A percentile compares a stretch with the other conserved stretches of the same genome.
phyloP scores from a whole-genome alignment of 2,888 invertebrate genomes.

The Malthinus seriepunctatus region DNA sequence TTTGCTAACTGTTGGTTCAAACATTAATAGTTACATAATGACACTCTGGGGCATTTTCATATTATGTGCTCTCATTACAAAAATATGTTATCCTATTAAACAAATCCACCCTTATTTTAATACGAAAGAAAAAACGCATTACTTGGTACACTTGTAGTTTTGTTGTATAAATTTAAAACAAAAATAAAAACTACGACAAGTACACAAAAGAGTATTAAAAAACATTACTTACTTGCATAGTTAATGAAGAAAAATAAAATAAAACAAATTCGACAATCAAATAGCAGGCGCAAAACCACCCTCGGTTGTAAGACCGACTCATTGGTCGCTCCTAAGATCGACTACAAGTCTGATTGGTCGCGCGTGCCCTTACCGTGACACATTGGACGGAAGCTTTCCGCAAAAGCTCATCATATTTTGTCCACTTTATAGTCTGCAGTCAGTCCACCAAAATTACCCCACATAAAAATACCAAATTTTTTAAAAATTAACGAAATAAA shows the following conservation, averaged over 20 bases:
- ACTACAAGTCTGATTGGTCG: constrained; percentile 45
- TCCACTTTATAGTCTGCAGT: constrained; percentile 34
- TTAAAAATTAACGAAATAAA: no score
- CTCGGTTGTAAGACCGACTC: constrained; percentile 31
- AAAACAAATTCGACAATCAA: constrained; percentile 7
- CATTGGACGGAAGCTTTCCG: constrained; percentile 37
- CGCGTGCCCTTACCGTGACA: constrained; percentile 43
- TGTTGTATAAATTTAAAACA: not conserved
- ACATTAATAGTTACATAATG: constrained; percentile 23
- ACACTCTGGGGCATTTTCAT: constrained; percentile 27
- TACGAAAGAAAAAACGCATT: not conserved
- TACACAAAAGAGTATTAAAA: no score
- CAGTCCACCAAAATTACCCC: constrained; percentile 6
- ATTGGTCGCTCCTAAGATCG: constrained; percentile 43
- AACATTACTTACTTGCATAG: no score
- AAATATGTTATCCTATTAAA: constrained; percentile 8
- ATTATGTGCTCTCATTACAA: constrained; percentile 16
- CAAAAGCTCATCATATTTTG: constrained; percentile 32
- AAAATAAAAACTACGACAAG: no score
- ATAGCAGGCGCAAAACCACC: constrained; percentile 35
- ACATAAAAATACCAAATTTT: no score
- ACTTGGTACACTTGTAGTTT: not conserved
- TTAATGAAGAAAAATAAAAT: no score
- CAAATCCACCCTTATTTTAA: not conserved
- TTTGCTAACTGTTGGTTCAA: constrained; percentile 33